Evolutionary conservation across 2,113 vertebrate species (phyloP), one percentile per base, ranked within the genome.

Genomic region (Ceyx margarethae): DNA sequence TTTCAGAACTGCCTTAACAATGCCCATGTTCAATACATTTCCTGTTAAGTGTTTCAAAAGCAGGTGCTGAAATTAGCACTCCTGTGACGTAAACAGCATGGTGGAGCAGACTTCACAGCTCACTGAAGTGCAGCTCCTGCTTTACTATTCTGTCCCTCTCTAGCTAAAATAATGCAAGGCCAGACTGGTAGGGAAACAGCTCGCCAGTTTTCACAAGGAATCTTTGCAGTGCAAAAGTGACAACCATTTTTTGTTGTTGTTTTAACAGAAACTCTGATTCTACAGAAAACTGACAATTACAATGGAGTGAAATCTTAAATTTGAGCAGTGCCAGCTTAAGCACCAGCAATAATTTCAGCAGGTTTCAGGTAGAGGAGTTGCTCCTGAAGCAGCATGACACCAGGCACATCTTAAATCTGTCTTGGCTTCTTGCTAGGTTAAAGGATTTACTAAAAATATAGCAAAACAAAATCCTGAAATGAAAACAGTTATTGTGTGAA

Each of bases 1-100:
- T 87, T 95, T 77, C 81, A 91, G 72, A 87, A 81, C 58, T 54
- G 66, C 42, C 50, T 58, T 89, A 86, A 79, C 64, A 18, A 51
- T 85, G 81, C 26, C 75, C 45, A 29, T 14, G 35, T 92, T 93
- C 61, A 83, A 91, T 65, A 87, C 93, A 80, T 85, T 87, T 33
- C 61, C 87, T n/a, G 12, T 60, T 37, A 73, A 87, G 64, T 18
- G 53, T 64, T 81, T 54, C 64, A 87, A 64, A 85, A 85, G 57
- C 56, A 85, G 72, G 64, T 64, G 75, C 84, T 74, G 91, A 92
- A 94, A 89, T 89, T 67, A 94, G 80, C 40, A 9, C 43, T n/a
- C 10, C 13, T 11, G 35, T 33, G 92, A 96, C 81, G 88, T 31
- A 79, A 81, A 54, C 29, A 17, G 83, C 0, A 1, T 50, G 15